Conservation (phyloP, 1,140 invertebrate genomes). For the Trachelipus rathkii region DNA sequence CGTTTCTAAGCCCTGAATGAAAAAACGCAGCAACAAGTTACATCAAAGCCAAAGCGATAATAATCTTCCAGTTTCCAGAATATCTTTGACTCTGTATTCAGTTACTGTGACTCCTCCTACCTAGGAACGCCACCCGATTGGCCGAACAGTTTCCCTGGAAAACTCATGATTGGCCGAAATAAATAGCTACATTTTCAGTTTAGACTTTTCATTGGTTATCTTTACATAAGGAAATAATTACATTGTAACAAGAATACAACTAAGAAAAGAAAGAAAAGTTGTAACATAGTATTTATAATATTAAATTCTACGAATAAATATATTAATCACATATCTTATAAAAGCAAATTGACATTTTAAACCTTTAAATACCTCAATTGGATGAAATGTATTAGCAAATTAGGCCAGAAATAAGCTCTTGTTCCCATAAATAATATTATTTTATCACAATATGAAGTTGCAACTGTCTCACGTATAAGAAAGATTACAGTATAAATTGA, state of each 20-base stretch:
- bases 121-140: not conserved
- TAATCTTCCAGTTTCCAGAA: constrained; percentile 10
- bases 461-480: too few relatives aligned
- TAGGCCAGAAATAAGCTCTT: too few relatives aligned
- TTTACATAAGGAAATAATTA: not conserved
- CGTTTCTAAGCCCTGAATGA: not conserved
- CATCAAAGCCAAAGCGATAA: not conserved
- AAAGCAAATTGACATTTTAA: too few relatives aligned
- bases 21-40: constrained; percentile 5
- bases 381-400: too few relatives aligned
- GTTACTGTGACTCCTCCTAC: not conserved
- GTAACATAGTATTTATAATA: not conserved
- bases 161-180: not conserved
- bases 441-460: too few relatives aligned
- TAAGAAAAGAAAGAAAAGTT: not conserved
- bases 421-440: too few relatives aligned
- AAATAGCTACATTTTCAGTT: not conserved
- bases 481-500: too few relatives aligned
- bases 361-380: too few relatives aligned
- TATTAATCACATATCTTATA: too few relatives aligned
- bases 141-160: not conserved
- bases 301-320: not conserved
- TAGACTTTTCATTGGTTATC: not conserved
- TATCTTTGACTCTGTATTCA: constrained; percentile 8
- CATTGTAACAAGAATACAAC: not conserved